phyloP scores from a whole-genome alignment of 2,113 vertebrate genomes.

The Nyctereutes procyonoides region DNA sequence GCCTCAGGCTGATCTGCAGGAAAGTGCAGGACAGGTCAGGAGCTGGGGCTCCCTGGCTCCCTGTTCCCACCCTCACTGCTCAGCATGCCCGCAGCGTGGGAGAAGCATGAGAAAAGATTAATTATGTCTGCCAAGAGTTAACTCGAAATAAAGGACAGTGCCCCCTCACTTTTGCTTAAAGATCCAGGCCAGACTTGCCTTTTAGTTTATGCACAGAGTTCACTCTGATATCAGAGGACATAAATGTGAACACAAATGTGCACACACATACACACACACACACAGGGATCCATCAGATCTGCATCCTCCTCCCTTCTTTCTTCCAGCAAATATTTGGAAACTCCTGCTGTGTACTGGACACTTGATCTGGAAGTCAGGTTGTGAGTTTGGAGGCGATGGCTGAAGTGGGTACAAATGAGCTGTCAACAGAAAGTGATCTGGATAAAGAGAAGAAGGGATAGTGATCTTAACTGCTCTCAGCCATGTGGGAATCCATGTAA shows the following conservation, averaged over 20 bases:
- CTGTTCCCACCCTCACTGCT: accelerated
- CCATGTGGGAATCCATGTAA: neutral
- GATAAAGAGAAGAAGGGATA: neutral
- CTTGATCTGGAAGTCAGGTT: neutral
- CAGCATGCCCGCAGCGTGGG: accelerated
- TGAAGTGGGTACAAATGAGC: neutral
- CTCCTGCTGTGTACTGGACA: neutral
- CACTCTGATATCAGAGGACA: neutral
- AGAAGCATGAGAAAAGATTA: neutral
- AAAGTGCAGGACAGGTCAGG: neutral
- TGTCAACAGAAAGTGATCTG: neutral
- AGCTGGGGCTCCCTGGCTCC: neutral
- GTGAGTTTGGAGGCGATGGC: neutral
- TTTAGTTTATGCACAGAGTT: neutral
- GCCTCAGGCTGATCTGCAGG: accelerated
- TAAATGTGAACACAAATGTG: neutral
- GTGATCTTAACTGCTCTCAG: neutral
- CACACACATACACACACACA: no score
- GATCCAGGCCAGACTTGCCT: neutral
- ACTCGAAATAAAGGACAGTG: neutral
- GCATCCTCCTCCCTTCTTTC: neutral
- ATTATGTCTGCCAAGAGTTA: neutral
- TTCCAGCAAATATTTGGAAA: neutral
- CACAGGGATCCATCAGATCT: no score
- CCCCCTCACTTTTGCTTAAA: neutral